These are phyloP conservation scores for Nibea coibor DNA, from an alignment of 2,113 vertebrate species.

Conservation along the genomic window DNA sequence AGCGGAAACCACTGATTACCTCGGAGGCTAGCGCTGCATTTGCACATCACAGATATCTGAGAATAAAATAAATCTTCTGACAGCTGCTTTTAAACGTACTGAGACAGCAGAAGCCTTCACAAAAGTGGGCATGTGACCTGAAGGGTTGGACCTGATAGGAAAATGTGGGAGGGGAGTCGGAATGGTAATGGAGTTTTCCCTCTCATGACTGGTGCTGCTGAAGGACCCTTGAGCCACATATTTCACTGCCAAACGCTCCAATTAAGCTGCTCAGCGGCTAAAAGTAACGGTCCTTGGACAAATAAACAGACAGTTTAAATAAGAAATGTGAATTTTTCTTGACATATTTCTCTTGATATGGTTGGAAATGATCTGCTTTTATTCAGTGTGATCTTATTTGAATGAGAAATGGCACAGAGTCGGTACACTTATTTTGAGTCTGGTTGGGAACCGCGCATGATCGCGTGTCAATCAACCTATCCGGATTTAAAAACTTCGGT, in stretches of 20 bases:
- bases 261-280: not conserved
- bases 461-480: not conserved
- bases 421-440: not conserved
- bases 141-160: constrained; percentile 21
- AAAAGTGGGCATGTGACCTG: constrained; percentile 10
- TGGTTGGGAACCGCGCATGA: not conserved
- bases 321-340: not conserved
- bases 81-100: constrained; percentile 39
- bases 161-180: constrained; percentile 27
- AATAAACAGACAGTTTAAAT: constrained; percentile 17
- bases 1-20: constrained; percentile 59
- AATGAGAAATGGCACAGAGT: not conserved
- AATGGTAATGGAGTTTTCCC: constrained; percentile 28
- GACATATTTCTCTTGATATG: not conserved
- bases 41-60: constrained; percentile 52
- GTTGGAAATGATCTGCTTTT: not conserved
- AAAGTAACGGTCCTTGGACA: not conserved
- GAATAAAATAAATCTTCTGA: constrained; percentile 30
- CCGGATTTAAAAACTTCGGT: not conserved
- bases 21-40: constrained; percentile 46
- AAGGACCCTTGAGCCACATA: constrained; percentile 22
- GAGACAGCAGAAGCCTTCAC: constrained; percentile 25
- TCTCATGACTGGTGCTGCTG: not conserved
- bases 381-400: not conserved
- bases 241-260: constrained; percentile 13